A percentile compares a stretch with the other conserved stretches of the same genome.
These are phyloP conservation scores for Cebidichthys violaceus DNA, from an alignment of 2,113 vertebrate species.

Conservation along the genomic window DNA sequence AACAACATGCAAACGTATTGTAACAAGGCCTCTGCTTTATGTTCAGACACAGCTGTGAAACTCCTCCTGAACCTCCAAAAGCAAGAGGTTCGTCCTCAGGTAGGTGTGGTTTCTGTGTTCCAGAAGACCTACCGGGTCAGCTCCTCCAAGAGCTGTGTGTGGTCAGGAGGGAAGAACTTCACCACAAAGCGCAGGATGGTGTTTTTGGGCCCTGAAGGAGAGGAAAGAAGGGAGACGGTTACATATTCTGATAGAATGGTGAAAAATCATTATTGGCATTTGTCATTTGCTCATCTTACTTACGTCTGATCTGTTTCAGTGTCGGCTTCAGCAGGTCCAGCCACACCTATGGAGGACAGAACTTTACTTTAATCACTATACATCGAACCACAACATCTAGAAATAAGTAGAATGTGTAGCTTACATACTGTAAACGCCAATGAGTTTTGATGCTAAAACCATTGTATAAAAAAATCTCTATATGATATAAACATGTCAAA, in stretches of 20 bases:
- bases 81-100: conserved; percentile 9
- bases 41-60: conserved; percentile 13
- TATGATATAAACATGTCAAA: background rate
- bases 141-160: conserved; percentile 94
- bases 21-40: conserved; percentile 7
- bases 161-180: conserved; percentile 98
- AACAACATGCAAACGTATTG: background rate
- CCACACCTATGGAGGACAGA: conserved; percentile 87
- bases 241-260: no score
- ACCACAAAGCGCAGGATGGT: conserved; percentile 95
- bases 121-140: conserved; percentile 90
- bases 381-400: no score
- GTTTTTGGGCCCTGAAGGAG: conserved; percentile 90
- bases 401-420: background rate
- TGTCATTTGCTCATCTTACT: conserved; percentile 24
- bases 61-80: conserved; percentile 16
- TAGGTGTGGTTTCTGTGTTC: conserved; percentile 23
- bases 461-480: no score
- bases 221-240: background rate
- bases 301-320: conserved; percentile 93
- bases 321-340: conserved; percentile 94
- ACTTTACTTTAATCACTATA: background rate
- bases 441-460: no score
- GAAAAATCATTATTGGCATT: no score
- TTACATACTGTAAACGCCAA: no score